phyloP scores from a whole-genome alignment of 2,113 vertebrate genomes.

The Salminus brasiliensis region DNA sequence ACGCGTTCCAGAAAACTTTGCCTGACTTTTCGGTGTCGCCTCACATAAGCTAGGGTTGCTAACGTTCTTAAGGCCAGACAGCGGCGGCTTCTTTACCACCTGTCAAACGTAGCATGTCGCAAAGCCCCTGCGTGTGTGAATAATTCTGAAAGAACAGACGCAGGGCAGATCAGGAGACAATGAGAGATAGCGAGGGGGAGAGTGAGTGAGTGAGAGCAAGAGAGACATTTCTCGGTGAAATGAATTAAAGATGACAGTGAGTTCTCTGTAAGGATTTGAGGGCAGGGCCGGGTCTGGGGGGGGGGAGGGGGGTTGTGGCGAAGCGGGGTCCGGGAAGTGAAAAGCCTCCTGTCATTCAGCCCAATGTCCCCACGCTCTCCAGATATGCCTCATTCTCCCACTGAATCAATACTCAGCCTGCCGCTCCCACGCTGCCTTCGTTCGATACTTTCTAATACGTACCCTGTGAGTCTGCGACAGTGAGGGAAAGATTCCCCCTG shows the following conservation, averaged over 20 bases:
- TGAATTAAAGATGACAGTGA: slow-evolving; percentile 54
- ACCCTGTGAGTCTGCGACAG: not conserved
- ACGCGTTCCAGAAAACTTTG: not conserved
- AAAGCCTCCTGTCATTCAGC: slow-evolving; percentile 49
- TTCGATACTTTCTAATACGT: not conserved
- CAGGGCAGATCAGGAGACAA: slow-evolving; percentile 34
- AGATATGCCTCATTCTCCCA: slow-evolving; percentile 6
- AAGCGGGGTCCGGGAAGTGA: slow-evolving; percentile 15
- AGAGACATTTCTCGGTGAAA: slow-evolving; percentile 40
- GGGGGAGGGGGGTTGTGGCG: too few species aligned
- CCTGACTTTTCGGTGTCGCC: not conserved
- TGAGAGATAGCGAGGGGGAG: slow-evolving; percentile 4
- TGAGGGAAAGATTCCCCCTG: too few species aligned
- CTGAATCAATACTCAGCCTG: not conserved
- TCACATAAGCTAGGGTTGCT: not conserved
- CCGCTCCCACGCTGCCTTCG: not conserved
- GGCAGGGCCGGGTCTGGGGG: slow-evolving; percentile 10
- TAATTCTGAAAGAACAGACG: slow-evolving; percentile 38
- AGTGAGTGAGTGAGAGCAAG: not conserved
- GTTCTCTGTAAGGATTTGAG: slow-evolving; percentile 42
- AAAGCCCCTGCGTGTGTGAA: slow-evolving; percentile 27
- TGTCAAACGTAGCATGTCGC: slow-evolving; percentile 12
- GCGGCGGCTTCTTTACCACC: not conserved
- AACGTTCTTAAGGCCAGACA: slow-evolving; percentile 7
- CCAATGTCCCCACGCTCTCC: slow-evolving; percentile 5